phyloP scores from a whole-genome alignment of 2,113 vertebrate genomes.

The Propithecus coquereli region DNA sequence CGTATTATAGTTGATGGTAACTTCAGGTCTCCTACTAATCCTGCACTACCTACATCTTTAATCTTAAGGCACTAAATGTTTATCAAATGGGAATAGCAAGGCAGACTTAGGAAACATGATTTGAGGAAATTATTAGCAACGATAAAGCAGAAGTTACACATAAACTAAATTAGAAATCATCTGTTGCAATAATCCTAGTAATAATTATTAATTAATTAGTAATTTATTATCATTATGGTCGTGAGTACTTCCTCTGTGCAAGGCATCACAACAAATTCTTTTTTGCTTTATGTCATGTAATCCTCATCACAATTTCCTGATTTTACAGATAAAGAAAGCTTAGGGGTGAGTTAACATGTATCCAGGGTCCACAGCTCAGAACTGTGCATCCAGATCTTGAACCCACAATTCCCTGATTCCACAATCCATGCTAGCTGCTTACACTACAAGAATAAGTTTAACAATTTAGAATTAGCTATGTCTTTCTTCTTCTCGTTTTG shows the following conservation, averaged over 20 bases:
- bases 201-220: background rate
- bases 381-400: background rate
- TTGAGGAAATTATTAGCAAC: background rate
- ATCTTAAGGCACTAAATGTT: background rate
- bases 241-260: background rate
- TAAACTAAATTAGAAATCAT: background rate
- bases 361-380: background rate
- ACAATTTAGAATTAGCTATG: background rate
- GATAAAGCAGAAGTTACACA: background rate
- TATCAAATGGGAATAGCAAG: background rate
- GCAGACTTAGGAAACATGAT: background rate
- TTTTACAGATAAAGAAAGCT: background rate
- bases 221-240: background rate
- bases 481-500: background rate
- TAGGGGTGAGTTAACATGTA: background rate
- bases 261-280: background rate
- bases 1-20: background rate
- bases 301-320: background rate
- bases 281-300: background rate
- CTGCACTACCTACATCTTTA: background rate
- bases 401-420: background rate
- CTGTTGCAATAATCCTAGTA: background rate
- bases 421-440: background rate
- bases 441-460: background rate
- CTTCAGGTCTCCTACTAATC: background rate